Evolutionary conservation across 2,797 vertebrate genomes (phyloP), one percentile per base, ranked within the genome.

Genomic region (Oreochromis mossambicus): DNA sequence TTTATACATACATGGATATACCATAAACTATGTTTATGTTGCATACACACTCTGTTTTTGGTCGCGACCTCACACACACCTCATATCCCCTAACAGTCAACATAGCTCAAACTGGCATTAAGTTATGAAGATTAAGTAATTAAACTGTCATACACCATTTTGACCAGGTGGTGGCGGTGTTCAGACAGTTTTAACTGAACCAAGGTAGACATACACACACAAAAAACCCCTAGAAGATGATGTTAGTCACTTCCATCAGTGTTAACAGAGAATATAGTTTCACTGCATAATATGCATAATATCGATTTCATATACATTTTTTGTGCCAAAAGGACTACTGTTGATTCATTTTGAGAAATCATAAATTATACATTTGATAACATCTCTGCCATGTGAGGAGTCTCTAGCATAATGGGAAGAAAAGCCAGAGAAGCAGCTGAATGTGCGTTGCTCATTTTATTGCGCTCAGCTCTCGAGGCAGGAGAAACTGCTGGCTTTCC

Each of bases 151-250:
- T 82, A 70, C 78, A 32, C 3, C 8, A 26, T 14, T 7, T 48
- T 83, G n/a, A 78, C 92, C 95, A 90, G 91, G 85, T 9, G 81
- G 90, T 48, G 94, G 92, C n/a, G 19, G 77, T 92, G 55, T 88
- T 83, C 17, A n/a, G 48, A 76, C 73, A 91, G 68, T 78, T 85
- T 86, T 32, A 63, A 56, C 4, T 70, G 51, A 83, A 51, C 50
- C 8, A 21, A 48, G 46, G 15, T 77, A 83, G 55, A 88, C 79
- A 68, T 63, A 82, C 83, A 38, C 58, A 38, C 2, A 63, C 32
- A 1, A 1, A 78, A 85, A 38, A 52, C 51, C 21, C 3, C 50
- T 51, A n/a, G 21, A 70, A 68, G 4, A 21, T 32, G 3, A 56
- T 70, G 7, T 15, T 55, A 17, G 41, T 61, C 32, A 29, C 17